Base-by-base conservation (phyloP, 2,113 vertebrate species). In the Gnathonemus longibarbis region DNA sequence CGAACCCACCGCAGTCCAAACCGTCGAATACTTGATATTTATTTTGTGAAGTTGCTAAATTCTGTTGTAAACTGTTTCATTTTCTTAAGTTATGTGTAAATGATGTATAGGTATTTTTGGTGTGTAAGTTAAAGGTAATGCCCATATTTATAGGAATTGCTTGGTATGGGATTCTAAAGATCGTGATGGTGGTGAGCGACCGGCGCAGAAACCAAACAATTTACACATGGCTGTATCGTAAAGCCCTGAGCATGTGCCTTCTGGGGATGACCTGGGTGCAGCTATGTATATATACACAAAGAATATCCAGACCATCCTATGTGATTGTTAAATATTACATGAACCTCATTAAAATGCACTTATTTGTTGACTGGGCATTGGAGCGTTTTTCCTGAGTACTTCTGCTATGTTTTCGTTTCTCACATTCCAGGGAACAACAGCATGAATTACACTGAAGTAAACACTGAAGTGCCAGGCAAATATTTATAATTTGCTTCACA, bases 51-150 rank as follows among this genome's bases (percentile, higher is more conserved):
- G 92, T 91, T 74, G 93, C 95, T 94, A 93, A 92, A 91, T 94
- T 93, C 91, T 91, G 91, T 92, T 92, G 94, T 93, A 95, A 95
- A 95, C 93, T 94, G 94, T 94, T 91, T 56, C 80, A 92, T 93
- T 70, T 70, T 70, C 62, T 70, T 96, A 96, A 96, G 94, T 96
- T 96, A 96, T 95, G 93, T 96, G 94, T 95, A 95, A 91, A 95
- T 93, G 91, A 87, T 95, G 95, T 95, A 95, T 92, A 95, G 92
- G 93, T 91, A 90, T 86, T 86, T 53, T 92, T 93, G 92, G 89
- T 92, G 89, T 92, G 83, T 84, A 48, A 46, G 83, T 48, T 24
- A 84, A 48, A 46, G 83, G 15, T 24, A 84, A 24, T 48, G 83
- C 19, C 42, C 19, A 17, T 84, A 84, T 46, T 53, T 87, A 87